phyloP scores from a whole-genome alignment of 2,113 vertebrate species.

The Protobothrops mucrosquamatus region DNA sequence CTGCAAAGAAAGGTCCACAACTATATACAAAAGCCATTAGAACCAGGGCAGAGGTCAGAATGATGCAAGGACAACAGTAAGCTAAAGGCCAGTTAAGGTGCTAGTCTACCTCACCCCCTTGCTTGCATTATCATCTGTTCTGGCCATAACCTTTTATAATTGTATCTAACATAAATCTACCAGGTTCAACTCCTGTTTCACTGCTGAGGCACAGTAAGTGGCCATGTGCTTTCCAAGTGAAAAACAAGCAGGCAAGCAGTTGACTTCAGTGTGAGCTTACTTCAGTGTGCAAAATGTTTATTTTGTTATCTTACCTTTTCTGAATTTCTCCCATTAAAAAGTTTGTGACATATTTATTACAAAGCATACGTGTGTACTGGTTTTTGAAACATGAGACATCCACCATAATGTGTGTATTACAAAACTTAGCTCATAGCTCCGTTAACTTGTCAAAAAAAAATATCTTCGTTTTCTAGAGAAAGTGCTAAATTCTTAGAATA shows the following conservation, averaged over 20 bases:
- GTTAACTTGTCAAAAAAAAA: slow-evolving; percentile 71
- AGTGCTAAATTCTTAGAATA: slow-evolving; percentile 50
- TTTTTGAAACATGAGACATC: slow-evolving; percentile 76
- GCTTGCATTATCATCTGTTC: background rate
- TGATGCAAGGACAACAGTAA: background rate
- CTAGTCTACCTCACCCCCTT: no score
- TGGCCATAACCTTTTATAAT: background rate
- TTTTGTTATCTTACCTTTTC: slow-evolving; percentile 46
- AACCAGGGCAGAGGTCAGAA: background rate
- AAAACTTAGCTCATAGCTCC: slow-evolving; percentile 75
- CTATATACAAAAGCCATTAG: background rate
- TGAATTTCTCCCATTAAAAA: slow-evolving; percentile 66
- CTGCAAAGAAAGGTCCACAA: background rate
- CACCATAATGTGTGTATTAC: slow-evolving; percentile 72
- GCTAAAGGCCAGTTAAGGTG: background rate
- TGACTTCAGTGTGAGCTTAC: background rate
- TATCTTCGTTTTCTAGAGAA: slow-evolving; percentile 63
- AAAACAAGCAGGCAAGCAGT: background rate
- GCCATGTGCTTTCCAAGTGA: background rate
- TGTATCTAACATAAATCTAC: background rate
- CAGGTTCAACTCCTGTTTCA: background rate
- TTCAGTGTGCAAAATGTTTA: background rate
- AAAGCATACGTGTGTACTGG: slow-evolving; percentile 74
- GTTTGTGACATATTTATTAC: slow-evolving; percentile 69
- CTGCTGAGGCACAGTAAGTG: background rate